Percentiles rank a stretch among this genome's conserved stretches.
Conservation (phyloP, 2,797 vertebrate species). For the Anisognathus igniventris region DNA sequence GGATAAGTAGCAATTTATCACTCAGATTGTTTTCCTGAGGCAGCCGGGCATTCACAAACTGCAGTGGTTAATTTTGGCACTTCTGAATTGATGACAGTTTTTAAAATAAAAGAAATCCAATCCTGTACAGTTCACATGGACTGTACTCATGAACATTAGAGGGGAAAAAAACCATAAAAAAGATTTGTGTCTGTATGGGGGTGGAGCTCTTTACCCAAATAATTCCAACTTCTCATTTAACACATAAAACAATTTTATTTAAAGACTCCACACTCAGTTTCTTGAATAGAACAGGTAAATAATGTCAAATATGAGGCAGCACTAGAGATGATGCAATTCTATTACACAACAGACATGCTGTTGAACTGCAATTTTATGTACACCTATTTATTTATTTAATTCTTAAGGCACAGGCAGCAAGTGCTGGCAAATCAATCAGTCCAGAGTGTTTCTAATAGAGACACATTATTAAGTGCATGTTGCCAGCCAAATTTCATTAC, state of each 20-base stretch:
- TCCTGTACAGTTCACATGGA: background rate
- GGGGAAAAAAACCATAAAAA: background rate
- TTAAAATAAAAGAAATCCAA: background rate
- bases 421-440: background rate
- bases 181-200: background rate
- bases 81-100: background rate
- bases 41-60: slow-evolving; percentile 34
- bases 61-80: slow-evolving; percentile 36
- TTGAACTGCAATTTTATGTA: background rate
- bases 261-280: background rate
- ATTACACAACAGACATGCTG: background rate
- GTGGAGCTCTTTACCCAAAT: background rate
- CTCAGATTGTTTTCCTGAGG: slow-evolving; percentile 49
- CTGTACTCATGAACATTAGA: background rate
- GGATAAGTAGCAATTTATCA: slow-evolving; percentile 57
- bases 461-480: background rate
- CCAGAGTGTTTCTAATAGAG: background rate
- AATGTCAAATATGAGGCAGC: background rate
- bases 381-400: background rate
- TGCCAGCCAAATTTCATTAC: slow-evolving; percentile 1
- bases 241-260: background rate
- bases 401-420: background rate
- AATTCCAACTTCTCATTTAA: background rate
- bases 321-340: background rate
- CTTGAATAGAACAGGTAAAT: background rate